Base-by-base conservation (phyloP, 1,140 invertebrate species). In the Bombus waltoni region DNA sequence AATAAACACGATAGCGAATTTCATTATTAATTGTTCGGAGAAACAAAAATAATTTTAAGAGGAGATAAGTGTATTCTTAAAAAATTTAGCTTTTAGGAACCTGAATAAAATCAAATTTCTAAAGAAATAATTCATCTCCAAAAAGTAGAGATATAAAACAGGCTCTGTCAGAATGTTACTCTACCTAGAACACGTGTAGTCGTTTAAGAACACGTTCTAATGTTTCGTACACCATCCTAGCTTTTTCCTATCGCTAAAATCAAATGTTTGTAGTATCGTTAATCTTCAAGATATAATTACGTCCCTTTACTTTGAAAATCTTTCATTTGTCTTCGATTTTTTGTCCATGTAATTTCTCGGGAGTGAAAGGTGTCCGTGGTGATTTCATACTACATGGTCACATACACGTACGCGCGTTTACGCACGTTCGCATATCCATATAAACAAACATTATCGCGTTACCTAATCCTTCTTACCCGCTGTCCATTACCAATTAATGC, bases 381-480 rank as follows among this genome's bases (percentile, higher is more conserved):
- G 65, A 77, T 72, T 62, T 79, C 76, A 72, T 53, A 42, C 8
- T 47, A 28, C 25, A 47, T 53, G 47, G 53, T 35, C 22, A 35
- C 9, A 47, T 65, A 62, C 18, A 44, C 9, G 22, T 53, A 57
- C 38, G 75, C 11, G 9, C 44, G 25, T 71, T 15, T 53, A 44
- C 66, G 42, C 53, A 65, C 83, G 77, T 85, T 65, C 77, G 32
- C 66, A 53, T 83, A 57, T 18, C 75, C 88, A 89, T 89, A 89
- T 89, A 86, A 83, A 86, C 68, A 70, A 68, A 79, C 42, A n/a
- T 74, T 84, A 79, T 72, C 53, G 32, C 35, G 42, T 89, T 89
- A 79, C 57, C 57, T 79, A 89, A 89, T 79, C 78, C n/a, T 70
- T 53, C 35, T 44, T 25, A 32, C 40, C 65, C 38, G 28, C 32